A percentile compares a stretch with the other conserved stretches of the same genome.
These are phyloP conservation scores for Caenorhabditis sp. DNA, from an alignment of 2,888 invertebrate genomes.

Conservation along the genomic window DNA sequence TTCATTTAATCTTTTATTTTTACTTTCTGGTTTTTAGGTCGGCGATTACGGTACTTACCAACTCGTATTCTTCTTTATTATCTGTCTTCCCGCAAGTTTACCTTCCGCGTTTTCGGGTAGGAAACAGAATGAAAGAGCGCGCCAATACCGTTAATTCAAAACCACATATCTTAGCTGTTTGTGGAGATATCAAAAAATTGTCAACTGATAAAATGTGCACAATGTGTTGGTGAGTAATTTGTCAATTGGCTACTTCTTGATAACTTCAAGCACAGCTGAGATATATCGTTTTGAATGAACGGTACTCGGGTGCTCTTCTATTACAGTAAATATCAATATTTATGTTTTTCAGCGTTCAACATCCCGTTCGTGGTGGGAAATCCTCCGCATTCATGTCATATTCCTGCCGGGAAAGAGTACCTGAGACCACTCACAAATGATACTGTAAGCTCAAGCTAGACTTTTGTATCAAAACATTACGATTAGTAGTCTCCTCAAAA, in stretches of 20 bases:
- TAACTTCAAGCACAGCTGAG: too few relatives aligned
- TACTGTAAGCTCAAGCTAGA: slow-evolving; percentile 22
- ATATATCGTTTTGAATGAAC: too few relatives aligned
- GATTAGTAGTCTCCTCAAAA: not conserved
- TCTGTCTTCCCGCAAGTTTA: slow-evolving; percentile 74
- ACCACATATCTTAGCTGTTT: too few relatives aligned
- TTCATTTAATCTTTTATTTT: too few relatives aligned
- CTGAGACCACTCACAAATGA: slow-evolving; percentile 57
- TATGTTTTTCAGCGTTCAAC: slow-evolving; percentile 58
- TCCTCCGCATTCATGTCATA: slow-evolving; percentile 59
- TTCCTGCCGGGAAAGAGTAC: slow-evolving; percentile 53
- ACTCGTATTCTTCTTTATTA: slow-evolving; percentile 70
- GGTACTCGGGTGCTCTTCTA: too few relatives aligned
- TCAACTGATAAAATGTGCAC: too few relatives aligned
- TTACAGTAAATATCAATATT: too few relatives aligned
- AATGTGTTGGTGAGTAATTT: too few relatives aligned
- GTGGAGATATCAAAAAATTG: too few relatives aligned
- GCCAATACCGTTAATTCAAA: too few relatives aligned
- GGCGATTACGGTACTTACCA: slow-evolving; percentile 74
- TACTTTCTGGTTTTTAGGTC: slow-evolving; percentile 43
- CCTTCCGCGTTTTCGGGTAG: slow-evolving; percentile 73
- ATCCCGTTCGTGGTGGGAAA: slow-evolving; percentile 69
- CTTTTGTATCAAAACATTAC: not conserved
- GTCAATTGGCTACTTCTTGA: too few relatives aligned
- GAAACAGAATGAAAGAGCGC: too few relatives aligned